Evolutionary conservation across 53 echinoderm and acorn worm species (phyloP).

Genomic region (Stichopus horrens): DNA sequence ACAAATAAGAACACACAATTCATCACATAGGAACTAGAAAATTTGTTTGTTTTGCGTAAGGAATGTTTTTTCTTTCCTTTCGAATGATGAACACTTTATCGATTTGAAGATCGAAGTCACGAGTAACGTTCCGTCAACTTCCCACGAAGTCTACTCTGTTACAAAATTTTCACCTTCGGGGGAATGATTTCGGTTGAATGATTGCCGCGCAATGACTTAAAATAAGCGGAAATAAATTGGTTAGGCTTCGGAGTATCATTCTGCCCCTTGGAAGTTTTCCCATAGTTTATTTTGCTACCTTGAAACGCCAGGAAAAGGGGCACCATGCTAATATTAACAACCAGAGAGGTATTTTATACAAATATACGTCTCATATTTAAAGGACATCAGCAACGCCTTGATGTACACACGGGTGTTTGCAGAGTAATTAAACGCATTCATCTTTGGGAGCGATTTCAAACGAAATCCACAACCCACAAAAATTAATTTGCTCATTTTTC

Average conservation of each 20-base stretch:
- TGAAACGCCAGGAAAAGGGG: too few relatives aligned
- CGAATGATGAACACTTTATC: too few relatives aligned
- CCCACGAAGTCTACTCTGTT: too few relatives aligned
- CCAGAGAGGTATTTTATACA: neutral
- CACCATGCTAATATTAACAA: neutral
- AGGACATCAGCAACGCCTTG: neutral
- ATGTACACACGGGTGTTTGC: neutral
- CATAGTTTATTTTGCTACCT: too few relatives aligned
- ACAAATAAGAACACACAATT: too few relatives aligned
- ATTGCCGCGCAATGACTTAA: neutral
- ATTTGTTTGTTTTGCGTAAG: too few relatives aligned
- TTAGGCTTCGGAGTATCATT: too few relatives aligned
- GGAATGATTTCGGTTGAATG: neutral
- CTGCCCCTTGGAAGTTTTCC: too few relatives aligned
- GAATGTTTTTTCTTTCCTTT: too few relatives aligned
- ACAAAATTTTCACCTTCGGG: neutral
- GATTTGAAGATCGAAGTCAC: too few relatives aligned
- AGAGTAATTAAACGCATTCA: slow-evolving; percentile 1
- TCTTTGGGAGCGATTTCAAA: neutral
- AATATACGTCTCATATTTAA: neutral
- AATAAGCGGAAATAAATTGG: neutral
- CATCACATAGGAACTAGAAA: too few relatives aligned
- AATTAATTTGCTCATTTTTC: slow-evolving; percentile 36
- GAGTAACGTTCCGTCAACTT: too few relatives aligned
- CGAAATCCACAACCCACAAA: slow-evolving; percentile 20